Base-by-base conservation (phyloP, 1,140 invertebrate species). In the Heliconius congener region DNA sequence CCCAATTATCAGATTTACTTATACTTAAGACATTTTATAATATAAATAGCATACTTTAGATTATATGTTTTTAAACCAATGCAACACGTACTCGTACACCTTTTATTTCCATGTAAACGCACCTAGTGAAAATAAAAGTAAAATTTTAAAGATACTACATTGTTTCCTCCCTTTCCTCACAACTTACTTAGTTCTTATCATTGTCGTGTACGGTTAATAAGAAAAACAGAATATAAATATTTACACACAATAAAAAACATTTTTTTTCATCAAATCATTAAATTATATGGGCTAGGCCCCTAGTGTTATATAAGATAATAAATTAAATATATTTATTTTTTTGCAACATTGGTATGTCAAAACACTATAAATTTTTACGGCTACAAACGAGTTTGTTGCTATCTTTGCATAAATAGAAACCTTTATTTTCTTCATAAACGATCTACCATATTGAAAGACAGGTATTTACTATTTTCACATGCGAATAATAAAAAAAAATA, bases 281-380 rank as follows among this genome's bases (percentile, higher is more conserved):
- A 66, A 27, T 66, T 27, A 66, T 27, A 66, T 27, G 1, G 50
- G 2, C 19, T 23, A 60, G 55, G n/a, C 55, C 57, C 3, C n/a
- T 27, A 16, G 60, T 27, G 27, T 66, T 66, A 66, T 66, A 27
- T 66, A 27, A 5, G 23, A 30, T 66, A 66, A 30, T 66, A 66
- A 66, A 66, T 66, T 30, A 66, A 66, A 66, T 66, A 57, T 57
- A 57, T 52, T 23, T 52, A 30, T 30, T 66, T 27, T 27, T 66
- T 66, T 66, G 3, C 60, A 66, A 66, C 27, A 27, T 66, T 30
- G 60, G 60, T 66, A 66, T 66, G 60, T 66, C 60, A 66, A 66
- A 66, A 66, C 60, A 30, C 60, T 27, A 66, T 75, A 66, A 75
- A 39, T 42, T 46, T 75, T 66, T 75, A 75, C 74, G 74, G 18